Percentiles rank a stretch among this genome's conserved stretches.
phyloP scores from a whole-genome alignment of 2,888 invertebrate species.

The Ramazzottius varieornatus region DNA sequence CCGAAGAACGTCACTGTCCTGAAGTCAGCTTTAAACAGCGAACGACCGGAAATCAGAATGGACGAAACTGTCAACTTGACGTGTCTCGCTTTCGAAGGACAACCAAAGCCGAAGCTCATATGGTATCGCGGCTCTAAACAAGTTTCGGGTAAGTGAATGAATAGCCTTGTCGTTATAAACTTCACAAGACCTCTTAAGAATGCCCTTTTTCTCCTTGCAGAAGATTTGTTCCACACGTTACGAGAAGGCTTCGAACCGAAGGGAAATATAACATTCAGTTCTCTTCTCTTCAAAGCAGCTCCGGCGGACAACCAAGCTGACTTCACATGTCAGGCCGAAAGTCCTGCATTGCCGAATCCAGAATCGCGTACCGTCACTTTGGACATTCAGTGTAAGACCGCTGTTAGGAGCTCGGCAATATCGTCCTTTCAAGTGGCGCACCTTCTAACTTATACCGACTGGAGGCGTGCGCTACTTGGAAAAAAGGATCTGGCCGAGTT shows the following conservation, averaged over 20 bases:
- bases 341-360: not conserved
- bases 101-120: not conserved
- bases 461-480: no score
- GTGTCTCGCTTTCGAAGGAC: not conserved
- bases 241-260: not conserved
- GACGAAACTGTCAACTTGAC: not conserved
- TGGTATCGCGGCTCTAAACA: not conserved
- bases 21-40: not conserved
- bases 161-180: not conserved
- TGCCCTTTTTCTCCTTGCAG: not conserved
- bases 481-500: no score
- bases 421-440: no score
- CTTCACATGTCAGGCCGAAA: not conserved
- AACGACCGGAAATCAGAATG: not conserved
- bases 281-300: not conserved
- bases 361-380: not conserved
- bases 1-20: not conserved
- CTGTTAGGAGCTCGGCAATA: no score
- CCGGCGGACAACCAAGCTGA: not conserved
- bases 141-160: not conserved
- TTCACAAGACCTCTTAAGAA: not conserved
- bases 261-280: not conserved
- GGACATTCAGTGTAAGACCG: not conserved
- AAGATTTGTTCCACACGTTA: not conserved
- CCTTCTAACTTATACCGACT: no score